These are phyloP conservation scores for Distichodus sexfasciatus DNA, from an alignment of 2,797 vertebrate species.

Conservation along the genomic window DNA sequence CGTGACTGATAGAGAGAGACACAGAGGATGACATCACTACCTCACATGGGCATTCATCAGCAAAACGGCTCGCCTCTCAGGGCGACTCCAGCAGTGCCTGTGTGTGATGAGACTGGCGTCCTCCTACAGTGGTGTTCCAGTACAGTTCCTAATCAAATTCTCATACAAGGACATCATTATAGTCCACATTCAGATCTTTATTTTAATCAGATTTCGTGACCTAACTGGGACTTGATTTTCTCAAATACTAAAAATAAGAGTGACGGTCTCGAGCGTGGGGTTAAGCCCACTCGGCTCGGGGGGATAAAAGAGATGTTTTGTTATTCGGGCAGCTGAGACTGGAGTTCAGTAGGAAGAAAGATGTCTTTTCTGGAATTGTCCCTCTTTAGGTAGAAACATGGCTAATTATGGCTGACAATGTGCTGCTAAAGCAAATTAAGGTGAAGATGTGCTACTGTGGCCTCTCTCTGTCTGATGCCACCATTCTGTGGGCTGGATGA, in stretches of 20 bases:
- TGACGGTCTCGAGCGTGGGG: not conserved
- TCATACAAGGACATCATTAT: conserved; percentile 9
- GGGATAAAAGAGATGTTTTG: not conserved
- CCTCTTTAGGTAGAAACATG: too few species aligned
- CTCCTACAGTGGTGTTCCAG: conserved; percentile 1
- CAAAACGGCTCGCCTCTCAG: conserved; percentile 35
- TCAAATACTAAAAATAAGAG: not conserved
- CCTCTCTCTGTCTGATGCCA: too few species aligned
- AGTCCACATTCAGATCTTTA: not conserved
- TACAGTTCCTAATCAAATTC: not conserved
- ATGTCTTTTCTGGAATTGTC: not conserved
- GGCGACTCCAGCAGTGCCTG: not conserved
- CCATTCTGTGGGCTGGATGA: too few species aligned
- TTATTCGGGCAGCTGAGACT: not conserved
- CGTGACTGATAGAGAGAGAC: conserved; percentile 23
- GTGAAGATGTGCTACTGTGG: too few species aligned
- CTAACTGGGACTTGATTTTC: too few species aligned
- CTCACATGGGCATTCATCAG: conserved; percentile 62
- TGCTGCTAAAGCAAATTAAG: too few species aligned
- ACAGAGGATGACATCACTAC: conserved; percentile 35
- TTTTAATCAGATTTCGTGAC: too few species aligned
- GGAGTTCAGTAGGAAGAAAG: not conserved
- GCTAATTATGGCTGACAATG: too few species aligned
- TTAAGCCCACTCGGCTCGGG: not conserved
- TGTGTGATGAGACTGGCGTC: not conserved